Conservation (phyloP, 2,888 invertebrate species). For the Charanyca ferruginea region DNA sequence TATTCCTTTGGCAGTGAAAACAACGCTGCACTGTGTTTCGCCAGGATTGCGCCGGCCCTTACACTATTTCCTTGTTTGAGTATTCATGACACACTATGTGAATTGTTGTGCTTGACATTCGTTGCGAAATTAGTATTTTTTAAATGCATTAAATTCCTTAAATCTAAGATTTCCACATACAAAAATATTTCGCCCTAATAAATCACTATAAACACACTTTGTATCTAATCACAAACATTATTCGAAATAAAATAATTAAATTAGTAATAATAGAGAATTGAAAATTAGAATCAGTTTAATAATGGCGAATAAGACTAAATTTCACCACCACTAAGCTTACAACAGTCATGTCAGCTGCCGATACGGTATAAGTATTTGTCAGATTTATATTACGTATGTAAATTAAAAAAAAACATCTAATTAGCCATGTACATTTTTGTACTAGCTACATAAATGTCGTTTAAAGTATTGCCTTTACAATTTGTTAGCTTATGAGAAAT, state of each 20-base stretch:
- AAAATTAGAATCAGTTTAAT: constrained; percentile 63
- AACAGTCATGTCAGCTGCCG: constrained; percentile 70
- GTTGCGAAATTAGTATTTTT: constrained; percentile 71
- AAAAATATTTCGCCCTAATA: constrained; percentile 88
- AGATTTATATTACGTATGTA: constrained; percentile 55
- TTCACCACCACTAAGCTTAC: constrained; percentile 64
- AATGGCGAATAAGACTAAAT: constrained; percentile 51
- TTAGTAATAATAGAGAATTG: constrained; percentile 62
- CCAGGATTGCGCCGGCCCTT: not conserved
- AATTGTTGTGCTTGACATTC: constrained; percentile 64
- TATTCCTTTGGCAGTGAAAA: not conserved
- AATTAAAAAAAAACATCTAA: constrained; percentile 6
- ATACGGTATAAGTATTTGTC: constrained; percentile 54
- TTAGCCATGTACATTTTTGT: not conserved
- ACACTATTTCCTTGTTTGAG: constrained; percentile 52
- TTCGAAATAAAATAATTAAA: constrained; percentile 70
- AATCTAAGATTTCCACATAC: constrained; percentile 84
- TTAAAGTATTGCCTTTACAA: constrained; percentile 56
- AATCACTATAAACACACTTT: constrained; percentile 85
- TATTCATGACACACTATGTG: constrained; percentile 53
- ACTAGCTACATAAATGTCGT: constrained; percentile 54
- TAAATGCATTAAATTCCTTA: constrained; percentile 85
- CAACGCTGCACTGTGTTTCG: not conserved
- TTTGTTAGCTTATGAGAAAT: constrained; percentile 49
- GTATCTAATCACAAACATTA: constrained; percentile 73